A percentile compares a stretch with the other conserved stretches of the same genome.
These are phyloP conservation scores for Nomada ferruginata DNA, from an alignment of 2,888 invertebrate species.

Conservation along the genomic window DNA sequence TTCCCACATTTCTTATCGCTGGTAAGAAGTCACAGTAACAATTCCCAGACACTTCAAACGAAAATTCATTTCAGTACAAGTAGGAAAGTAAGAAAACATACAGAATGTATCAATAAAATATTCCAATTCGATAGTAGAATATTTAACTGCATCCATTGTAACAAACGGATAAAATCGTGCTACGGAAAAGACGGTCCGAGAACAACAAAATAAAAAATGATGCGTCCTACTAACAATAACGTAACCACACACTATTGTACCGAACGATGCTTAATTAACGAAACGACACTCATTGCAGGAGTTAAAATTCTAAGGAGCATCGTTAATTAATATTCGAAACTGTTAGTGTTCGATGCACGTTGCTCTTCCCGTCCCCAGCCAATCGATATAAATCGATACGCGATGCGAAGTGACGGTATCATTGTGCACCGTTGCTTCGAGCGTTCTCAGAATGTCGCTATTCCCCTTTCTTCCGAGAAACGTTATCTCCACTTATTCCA, in stretches of 20 bases:
- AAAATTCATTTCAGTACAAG: no score
- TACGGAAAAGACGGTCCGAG: rapidly evolving
- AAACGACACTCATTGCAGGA: neutral
- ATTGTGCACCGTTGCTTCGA: neutral
- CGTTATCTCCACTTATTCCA: conserved; percentile 49
- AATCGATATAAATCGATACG: conserved; percentile 25
- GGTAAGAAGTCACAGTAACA: no score
- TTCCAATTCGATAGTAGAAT: no score
- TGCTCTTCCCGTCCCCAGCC: neutral
- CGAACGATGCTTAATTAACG: neutral
- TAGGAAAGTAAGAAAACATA: no score
- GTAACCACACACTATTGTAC: neutral
- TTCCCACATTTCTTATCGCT: no score
- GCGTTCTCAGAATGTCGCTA: neutral
- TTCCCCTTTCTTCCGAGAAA: conserved; percentile 18
- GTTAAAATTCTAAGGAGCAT: neutral
- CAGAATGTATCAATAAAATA: no score
- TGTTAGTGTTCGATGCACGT: neutral
- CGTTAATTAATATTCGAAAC: conserved; percentile 10
- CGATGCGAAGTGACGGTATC: neutral
- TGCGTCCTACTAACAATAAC: no score
- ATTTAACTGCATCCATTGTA: no score
- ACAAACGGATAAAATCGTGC: no score
- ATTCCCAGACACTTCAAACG: no score
- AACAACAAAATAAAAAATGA: no score